These are phyloP conservation scores for Chionodraco myersi DNA, from an alignment of 2,113 vertebrate genomes.

Conservation along the genomic window DNA sequence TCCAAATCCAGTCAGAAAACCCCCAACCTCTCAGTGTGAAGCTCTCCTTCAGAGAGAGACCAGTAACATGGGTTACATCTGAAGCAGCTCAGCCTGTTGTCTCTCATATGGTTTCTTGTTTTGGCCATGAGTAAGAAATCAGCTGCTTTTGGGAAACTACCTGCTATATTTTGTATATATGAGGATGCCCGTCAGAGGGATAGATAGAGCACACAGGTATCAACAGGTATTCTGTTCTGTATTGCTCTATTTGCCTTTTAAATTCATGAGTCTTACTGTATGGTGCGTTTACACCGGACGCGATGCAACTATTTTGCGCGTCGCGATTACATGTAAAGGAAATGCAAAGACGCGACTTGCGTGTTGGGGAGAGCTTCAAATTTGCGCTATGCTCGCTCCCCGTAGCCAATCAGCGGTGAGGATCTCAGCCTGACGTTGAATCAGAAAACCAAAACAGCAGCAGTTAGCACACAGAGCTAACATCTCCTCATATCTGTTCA, in stretches of 20 bases:
- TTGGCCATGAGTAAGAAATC: slow-evolving; percentile 27
- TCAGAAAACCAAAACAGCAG: too few relatives aligned
- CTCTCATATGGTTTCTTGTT: slow-evolving; percentile 48
- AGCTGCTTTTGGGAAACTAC: slow-evolving; percentile 17
- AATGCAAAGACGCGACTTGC: too few relatives aligned
- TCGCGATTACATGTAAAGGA: too few relatives aligned
- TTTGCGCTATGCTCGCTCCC: too few relatives aligned
- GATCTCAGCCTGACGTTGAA: too few relatives aligned
- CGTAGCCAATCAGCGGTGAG: too few relatives aligned
- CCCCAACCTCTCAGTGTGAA: slow-evolving; percentile 48
- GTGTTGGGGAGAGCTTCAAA: too few relatives aligned
- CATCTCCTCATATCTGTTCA: too few relatives aligned
- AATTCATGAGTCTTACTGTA: background rate
- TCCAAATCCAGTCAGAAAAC: slow-evolving; percentile 62
- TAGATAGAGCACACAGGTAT: background rate
- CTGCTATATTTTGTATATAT: slow-evolving; percentile 40
- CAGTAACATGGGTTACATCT: slow-evolving; percentile 42
- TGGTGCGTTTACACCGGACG: too few relatives aligned
- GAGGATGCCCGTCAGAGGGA: background rate
- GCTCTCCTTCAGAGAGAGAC: slow-evolving; percentile 28
- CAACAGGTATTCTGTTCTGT: slow-evolving; percentile 8
- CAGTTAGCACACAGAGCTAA: too few relatives aligned
- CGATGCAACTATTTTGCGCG: too few relatives aligned
- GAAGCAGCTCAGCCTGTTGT: slow-evolving; percentile 52
- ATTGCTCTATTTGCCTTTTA: background rate